These are phyloP conservation scores for Staurois parvus DNA, from an alignment of 2,797 vertebrate genomes.

Conservation along the genomic window DNA sequence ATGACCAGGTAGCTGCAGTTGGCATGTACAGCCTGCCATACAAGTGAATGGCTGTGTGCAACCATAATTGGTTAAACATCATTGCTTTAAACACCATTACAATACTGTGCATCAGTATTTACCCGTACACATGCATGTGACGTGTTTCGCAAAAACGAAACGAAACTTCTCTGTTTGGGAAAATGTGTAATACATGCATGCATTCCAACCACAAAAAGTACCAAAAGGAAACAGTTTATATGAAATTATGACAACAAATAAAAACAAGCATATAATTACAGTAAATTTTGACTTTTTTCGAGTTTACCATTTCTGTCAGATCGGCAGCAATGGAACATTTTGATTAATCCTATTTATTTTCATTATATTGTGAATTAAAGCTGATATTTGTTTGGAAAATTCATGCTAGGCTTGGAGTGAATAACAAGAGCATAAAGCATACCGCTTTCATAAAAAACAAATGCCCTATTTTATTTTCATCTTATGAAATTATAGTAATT, in stretches of 20 bases:
- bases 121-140: too few relatives aligned
- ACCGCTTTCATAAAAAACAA: conserved; percentile 41
- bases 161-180: too few relatives aligned
- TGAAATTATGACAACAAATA: conserved; percentile 39
- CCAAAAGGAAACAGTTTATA: conserved; percentile 45
- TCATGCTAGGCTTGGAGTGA: conserved; percentile 45
- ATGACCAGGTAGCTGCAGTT: too few relatives aligned
- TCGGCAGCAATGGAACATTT: conserved; percentile 53
- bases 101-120: too few relatives aligned
- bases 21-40: too few relatives aligned
- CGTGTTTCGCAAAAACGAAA: too few relatives aligned
- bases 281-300: conserved; percentile 26
- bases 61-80: too few relatives aligned
- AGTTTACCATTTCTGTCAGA: conserved; percentile 38
- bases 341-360: conserved; percentile 57
- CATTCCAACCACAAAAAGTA: not conserved
- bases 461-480: conserved; percentile 55
- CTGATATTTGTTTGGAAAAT: conserved; percentile 52
- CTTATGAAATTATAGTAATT: conserved; percentile 58
- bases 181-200: too few relatives aligned
- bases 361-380: conserved; percentile 52
- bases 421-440: conserved; percentile 59
- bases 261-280: conserved; percentile 20
- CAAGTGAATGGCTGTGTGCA: too few relatives aligned
- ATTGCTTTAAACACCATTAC: too few relatives aligned